Base-by-base conservation (phyloP, 2,797 vertebrate species). In the Argyrosomus regius region DNA sequence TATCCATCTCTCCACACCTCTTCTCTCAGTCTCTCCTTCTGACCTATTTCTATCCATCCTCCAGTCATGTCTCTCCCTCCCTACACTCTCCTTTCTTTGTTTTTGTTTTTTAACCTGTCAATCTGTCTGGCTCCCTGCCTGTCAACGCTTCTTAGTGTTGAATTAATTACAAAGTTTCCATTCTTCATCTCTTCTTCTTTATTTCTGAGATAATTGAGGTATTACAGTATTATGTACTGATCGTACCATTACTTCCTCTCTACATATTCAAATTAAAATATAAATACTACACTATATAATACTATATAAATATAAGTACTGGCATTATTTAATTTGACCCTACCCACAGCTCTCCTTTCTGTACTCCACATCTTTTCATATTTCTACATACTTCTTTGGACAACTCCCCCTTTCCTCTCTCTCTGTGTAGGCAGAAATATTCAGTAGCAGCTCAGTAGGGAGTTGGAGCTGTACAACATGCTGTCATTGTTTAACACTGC, bases 11-110 rank as follows among this genome's bases (percentile, higher is more conserved):
- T 78, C 75, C 62, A 62, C 72, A 63, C 31, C 45, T 78, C 61
- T 72, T 67, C 68, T 75, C 78, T 75, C 82, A 68, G 68, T 89
- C 88, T 84, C 82, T 90, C 68, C 83, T 87, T 75, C 78, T 95
- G 94, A 95, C 95, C 95, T 93, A 95, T 88, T 95, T 96, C 87
- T 72, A 89, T 94, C 92, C 90, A 85, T 94, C 86, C 72, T 88
- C 68, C 81, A 85, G 86, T 90, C 81, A 81, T 56, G 61, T 74
- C 53, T 67, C 68, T 85, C 57, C 72, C 76, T 86, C 67, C 53
- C 45, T 57, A 48, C 4, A 4, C 60, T 56, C 52, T 60, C 62
- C 53, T 58, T 63, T 81, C 61, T 75, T 81, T 70, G 9, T 78
- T 63, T 28, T 35, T 60, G 28, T n/a, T 85, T 83, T 58, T 58